Evolutionary conservation across 2,797 vertebrate genomes (phyloP).

Genomic region (Aulostomus chinensis): DNA sequence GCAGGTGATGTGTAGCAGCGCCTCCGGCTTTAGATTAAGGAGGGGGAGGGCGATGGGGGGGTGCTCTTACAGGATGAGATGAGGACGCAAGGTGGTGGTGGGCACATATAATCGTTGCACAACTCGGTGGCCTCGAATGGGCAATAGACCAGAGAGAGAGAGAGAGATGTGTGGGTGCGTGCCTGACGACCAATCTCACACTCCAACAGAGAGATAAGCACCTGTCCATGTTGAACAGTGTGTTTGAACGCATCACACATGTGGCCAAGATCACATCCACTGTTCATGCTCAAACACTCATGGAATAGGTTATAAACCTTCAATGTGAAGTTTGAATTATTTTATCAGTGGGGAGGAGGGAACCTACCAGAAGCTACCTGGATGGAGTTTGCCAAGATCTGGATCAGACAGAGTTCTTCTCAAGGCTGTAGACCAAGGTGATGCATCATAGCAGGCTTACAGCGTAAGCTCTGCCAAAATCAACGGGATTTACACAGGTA

Average conservation of each 20-base stretch:
- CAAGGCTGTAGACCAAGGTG: conserved; percentile 34
- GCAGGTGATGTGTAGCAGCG: conserved; percentile 30
- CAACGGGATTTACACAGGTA: conserved; percentile 23
- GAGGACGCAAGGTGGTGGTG: conserved; percentile 66
- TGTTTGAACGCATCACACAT: conserved; percentile 25
- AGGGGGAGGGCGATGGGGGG: conserved; percentile 16
- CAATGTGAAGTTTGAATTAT: no score
- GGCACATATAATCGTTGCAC: conserved; percentile 53
- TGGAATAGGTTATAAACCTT: no score
- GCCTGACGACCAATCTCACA: not conserved
- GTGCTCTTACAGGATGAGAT: conserved; percentile 56
- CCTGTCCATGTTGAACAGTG: conserved; percentile 40
- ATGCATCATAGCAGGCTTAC: conserved; percentile 39
- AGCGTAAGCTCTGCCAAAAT: no score
- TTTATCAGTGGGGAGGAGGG: conserved; percentile 21
- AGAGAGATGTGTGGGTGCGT: conserved; percentile 14
- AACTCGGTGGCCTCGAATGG: conserved; percentile 48
- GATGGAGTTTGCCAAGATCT: conserved; percentile 27
- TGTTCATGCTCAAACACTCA: conserved; percentile 5
- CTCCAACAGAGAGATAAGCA: conserved; percentile 44
- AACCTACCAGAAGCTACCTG: conserved; percentile 43
- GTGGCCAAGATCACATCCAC: conserved; percentile 31
- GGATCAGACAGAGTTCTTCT: conserved; percentile 25
- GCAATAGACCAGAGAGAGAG: conserved; percentile 25
- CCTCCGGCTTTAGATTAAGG: conserved; percentile 18